Evolutionary conservation across 2,113 vertebrate genomes (phyloP).

Genomic region (Pelecanus crispus): DNA sequence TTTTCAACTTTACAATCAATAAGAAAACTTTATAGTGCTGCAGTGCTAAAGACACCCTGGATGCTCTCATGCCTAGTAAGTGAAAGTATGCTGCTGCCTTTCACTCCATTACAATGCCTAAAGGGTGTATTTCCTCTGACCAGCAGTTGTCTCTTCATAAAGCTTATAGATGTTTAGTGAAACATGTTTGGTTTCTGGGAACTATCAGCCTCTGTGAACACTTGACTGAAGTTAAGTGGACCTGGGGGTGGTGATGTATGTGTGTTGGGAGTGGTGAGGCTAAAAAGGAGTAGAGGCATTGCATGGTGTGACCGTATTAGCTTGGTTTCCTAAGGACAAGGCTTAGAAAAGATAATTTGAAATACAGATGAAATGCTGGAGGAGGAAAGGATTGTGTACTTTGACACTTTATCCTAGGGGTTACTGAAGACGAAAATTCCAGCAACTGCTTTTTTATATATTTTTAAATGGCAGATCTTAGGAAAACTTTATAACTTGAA

Average conservation of each 20-base stretch:
- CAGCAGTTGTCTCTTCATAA: not conserved
- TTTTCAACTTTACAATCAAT: too few relatives aligned
- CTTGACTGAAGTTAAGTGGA: not conserved
- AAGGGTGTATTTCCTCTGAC: not conserved
- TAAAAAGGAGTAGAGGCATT: not conserved
- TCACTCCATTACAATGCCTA: not conserved
- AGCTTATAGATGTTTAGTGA: not conserved
- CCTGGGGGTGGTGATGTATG: rapidly evolving
- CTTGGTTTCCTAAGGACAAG: not conserved
- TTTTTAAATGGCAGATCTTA: not conserved
- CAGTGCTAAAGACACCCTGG: not conserved
- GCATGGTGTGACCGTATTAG: rapidly evolving
- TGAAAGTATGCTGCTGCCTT: not conserved
- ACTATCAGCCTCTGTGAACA: not conserved
- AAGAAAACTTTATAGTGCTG: not conserved
- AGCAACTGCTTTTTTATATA: not conserved
- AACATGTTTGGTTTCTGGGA: not conserved
- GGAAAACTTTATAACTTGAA: not conserved
- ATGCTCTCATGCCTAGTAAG: not conserved
- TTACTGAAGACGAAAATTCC: not conserved
- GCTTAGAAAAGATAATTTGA: not conserved
- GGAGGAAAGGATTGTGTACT: not conserved
- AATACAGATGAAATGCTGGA: not conserved
- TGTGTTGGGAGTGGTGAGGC: not conserved
- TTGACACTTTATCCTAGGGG: not conserved